Evolutionary conservation across 2,888 invertebrate species (phyloP).

Genomic region (Agrochola circellaris): DNA sequence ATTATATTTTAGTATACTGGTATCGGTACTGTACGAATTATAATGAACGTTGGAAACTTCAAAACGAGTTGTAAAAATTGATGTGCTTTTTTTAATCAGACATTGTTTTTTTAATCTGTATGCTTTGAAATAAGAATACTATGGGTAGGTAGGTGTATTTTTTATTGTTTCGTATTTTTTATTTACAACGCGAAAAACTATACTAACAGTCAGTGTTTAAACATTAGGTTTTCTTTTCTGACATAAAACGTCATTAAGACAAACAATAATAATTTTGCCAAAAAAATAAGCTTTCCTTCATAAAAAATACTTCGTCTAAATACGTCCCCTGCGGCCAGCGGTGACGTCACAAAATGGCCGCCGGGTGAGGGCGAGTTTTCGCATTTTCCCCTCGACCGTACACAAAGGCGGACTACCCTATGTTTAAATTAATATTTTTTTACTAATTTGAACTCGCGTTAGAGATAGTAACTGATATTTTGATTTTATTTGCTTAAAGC

Average conservation of each 20-base stretch:
- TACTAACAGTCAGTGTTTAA: neutral
- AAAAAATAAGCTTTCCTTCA: neutral
- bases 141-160: neutral
- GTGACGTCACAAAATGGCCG: constrained; percentile 90
- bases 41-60: constrained; percentile 20
- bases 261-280: neutral
- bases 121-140: neutral
- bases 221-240: neutral
- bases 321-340: constrained; percentile 78
- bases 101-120: too few relatives aligned
- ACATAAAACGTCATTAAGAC: neutral
- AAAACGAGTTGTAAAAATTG: constrained; percentile 3
- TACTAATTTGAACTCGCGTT: constrained; percentile 17
- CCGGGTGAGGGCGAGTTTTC: constrained; percentile 86
- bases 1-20: constrained; percentile 52
- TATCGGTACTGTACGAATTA: constrained; percentile 41
- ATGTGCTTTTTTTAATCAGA: neutral
- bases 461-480: constrained; percentile 15
- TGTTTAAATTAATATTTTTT: constrained; percentile 55
- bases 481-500: constrained; percentile 27
- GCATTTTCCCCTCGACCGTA: constrained; percentile 86
- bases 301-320: constrained; percentile 63
- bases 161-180: neutral
- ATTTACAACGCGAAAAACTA: neutral
- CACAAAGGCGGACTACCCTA: constrained; percentile 72